Percentiles rank a stretch among this genome's conserved stretches.
Evolutionary conservation across 2,797 vertebrate genomes (phyloP).

Genomic region (Platyrinchus mystaceus): DNA sequence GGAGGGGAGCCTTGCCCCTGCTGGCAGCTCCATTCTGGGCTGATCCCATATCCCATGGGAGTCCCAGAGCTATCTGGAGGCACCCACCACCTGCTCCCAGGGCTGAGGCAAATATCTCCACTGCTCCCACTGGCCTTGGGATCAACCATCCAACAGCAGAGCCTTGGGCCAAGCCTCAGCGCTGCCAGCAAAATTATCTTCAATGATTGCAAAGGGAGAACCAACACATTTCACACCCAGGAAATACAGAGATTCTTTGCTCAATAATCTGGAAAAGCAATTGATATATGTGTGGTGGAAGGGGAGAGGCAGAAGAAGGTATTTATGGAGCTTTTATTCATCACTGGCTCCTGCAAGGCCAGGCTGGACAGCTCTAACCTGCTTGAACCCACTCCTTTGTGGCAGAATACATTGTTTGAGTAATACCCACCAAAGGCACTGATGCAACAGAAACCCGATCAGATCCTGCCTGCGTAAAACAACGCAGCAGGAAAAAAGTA

Average conservation of each 20-base stretch:
- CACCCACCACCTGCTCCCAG: background rate
- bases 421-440: background rate
- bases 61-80: background rate
- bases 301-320: constrained; percentile 10
- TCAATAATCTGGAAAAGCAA: background rate
- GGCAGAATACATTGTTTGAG: background rate
- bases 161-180: background rate
- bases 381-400: background rate
- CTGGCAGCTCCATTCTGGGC: background rate
- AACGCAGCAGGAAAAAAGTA: background rate
- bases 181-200: background rate
- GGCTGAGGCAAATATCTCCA: background rate
- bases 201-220: constrained; percentile 8
- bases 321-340: background rate
- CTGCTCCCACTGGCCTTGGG: background rate
- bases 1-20: background rate
- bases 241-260: background rate
- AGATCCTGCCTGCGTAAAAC: background rate
- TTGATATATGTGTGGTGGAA: background rate
- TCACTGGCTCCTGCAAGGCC: background rate
- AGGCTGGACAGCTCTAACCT: background rate
- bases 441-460: background rate
- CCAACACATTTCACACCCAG: background rate
- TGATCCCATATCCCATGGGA: fast-evolving
- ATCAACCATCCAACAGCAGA: background rate